Evolutionary conservation across 2,113 vertebrate genomes (phyloP).

Genomic region (Stigmatopora nigra): DNA sequence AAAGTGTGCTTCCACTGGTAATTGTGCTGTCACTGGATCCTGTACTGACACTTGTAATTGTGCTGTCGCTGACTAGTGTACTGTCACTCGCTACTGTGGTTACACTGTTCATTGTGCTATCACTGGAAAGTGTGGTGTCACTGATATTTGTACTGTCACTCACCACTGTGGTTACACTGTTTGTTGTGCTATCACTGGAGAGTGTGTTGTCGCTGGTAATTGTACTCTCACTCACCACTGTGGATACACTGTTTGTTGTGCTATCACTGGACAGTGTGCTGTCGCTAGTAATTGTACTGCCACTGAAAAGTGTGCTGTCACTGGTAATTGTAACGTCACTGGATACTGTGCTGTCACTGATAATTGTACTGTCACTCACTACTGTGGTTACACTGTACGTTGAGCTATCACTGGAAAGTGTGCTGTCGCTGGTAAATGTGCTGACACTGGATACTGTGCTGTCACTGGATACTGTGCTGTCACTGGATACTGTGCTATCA

Average conservation of each 20-base stretch:
- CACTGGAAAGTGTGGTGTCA: neutral
- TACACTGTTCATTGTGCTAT: neutral
- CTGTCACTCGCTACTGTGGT: neutral
- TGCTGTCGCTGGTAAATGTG: neutral
- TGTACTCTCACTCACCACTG: neutral
- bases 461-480: neutral
- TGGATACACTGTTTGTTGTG: neutral
- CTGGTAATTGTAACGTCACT: neutral
- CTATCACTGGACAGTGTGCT: neutral
- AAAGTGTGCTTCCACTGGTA: rapidly evolving
- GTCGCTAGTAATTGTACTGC: neutral
- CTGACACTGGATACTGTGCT: neutral
- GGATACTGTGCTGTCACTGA: neutral
- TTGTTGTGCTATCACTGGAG: neutral
- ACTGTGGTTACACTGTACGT: neutral
- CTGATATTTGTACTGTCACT: neutral
- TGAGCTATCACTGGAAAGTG: neutral
- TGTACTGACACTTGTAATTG: neutral
- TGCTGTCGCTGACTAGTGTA: neutral
- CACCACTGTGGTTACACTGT: neutral
- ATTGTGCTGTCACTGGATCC: neutral
- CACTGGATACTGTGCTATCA: neutral
- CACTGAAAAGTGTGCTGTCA: neutral
- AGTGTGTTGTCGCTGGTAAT: neutral
- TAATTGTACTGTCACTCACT: neutral